phyloP scores from a whole-genome alignment of 1,140 invertebrate genomes.

The Anagrus nilaparvatae region DNA sequence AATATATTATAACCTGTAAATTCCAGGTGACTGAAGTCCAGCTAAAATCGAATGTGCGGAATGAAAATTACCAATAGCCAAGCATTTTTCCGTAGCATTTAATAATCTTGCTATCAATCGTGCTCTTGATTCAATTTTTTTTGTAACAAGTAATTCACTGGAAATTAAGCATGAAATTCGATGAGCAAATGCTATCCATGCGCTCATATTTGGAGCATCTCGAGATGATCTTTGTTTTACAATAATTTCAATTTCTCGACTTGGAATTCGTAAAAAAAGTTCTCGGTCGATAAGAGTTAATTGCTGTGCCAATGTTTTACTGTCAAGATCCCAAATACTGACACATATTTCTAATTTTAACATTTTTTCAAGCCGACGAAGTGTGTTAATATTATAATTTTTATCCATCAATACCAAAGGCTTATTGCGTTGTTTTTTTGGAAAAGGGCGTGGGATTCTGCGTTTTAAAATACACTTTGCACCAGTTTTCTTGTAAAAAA shows the following conservation, averaged over 20 bases:
- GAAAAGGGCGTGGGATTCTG: too few relatives aligned
- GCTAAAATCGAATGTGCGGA: conserved; percentile 41
- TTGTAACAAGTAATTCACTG: conserved; percentile 39
- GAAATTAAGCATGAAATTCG: conserved; percentile 41
- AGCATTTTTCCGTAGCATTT: conserved; percentile 44
- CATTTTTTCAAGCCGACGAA: conserved; percentile 23
- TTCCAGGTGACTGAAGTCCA: conserved; percentile 44
- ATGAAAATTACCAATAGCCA: conserved; percentile 43
- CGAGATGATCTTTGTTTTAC: conserved; percentile 36
- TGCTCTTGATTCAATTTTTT: conserved; percentile 36
- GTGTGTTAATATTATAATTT: conserved; percentile 5
- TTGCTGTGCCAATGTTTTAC: conserved; percentile 40
- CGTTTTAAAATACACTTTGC: too few relatives aligned
- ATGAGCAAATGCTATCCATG: conserved; percentile 44
- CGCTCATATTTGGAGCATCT: conserved; percentile 43
- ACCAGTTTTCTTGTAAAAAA: too few relatives aligned
- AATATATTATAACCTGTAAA: conserved; percentile 34
- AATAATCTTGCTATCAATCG: conserved; percentile 43
- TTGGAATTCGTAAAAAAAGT: conserved; percentile 41
- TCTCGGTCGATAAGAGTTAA: conserved; percentile 45
- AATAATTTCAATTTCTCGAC: conserved; percentile 35
- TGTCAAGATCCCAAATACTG: conserved; percentile 45
- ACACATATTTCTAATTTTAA: conserved; percentile 35
- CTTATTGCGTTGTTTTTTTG: too few relatives aligned
- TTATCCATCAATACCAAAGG: too few relatives aligned